Evolutionary conservation across 2,797 vertebrate genomes (phyloP).

Genomic region (Pagetopsis macropterus): DNA sequence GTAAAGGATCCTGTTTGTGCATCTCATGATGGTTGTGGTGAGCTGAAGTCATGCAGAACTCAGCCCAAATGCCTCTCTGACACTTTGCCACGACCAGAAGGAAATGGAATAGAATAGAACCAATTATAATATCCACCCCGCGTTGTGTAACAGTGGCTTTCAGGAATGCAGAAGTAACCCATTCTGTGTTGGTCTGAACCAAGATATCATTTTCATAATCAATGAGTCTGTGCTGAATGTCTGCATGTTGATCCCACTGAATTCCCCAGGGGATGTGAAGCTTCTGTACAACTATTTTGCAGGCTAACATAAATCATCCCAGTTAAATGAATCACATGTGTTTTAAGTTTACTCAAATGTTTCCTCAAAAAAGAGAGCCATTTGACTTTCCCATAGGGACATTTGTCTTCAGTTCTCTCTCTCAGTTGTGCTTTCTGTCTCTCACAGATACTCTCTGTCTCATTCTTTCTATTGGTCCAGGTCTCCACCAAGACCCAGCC

Average conservation of each 20-base stretch:
- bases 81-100: constrained; percentile 48
- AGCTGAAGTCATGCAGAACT: constrained; percentile 23
- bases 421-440: constrained; percentile 16
- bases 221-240: constrained; percentile 25
- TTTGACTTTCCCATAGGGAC: constrained; percentile 16
- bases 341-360: constrained; percentile 20
- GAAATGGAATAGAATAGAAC: constrained; percentile 34
- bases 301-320: constrained; percentile 31
- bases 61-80: constrained; percentile 25
- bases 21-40: constrained; percentile 33
- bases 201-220: constrained; percentile 23
- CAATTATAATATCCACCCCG: constrained; percentile 35
- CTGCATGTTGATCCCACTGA: constrained; percentile 16
- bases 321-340: constrained; percentile 2
- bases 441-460: constrained; percentile 9
- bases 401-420: constrained; percentile 19
- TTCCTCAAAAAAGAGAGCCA: constrained; percentile 2
- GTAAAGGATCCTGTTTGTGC: constrained; percentile 28
- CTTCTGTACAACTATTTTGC: constrained; percentile 17
- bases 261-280: constrained; percentile 7
- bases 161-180: constrained; percentile 42
- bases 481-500: constrained; percentile 95
- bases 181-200: constrained; percentile 22
- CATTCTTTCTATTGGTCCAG: constrained; percentile 70
- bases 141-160: constrained; percentile 22